Conservation (phyloP, 2,113 vertebrate species). For the Electrona antarctica region DNA sequence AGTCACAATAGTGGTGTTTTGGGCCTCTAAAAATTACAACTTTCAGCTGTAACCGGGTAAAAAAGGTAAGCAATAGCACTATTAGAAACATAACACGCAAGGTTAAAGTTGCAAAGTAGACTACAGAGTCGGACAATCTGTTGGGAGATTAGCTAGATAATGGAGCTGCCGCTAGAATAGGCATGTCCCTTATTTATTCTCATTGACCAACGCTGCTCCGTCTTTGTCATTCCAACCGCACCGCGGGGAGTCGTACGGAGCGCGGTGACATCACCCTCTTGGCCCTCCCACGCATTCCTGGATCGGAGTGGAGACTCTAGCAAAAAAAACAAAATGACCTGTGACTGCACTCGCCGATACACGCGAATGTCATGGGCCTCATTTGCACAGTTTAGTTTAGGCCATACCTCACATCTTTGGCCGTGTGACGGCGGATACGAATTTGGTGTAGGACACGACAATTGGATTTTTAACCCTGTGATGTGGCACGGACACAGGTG, state of each 20-base stretch:
- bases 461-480: too few relatives aligned
- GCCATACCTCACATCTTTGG: not conserved
- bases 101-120: too few relatives aligned
- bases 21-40: too few relatives aligned
- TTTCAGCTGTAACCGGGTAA: too few relatives aligned
- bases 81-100: too few relatives aligned
- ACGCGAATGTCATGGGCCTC: slow-evolving; percentile 47
- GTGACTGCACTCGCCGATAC: slow-evolving; percentile 27
- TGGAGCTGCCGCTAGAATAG: slow-evolving; percentile 14
- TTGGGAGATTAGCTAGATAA: too few relatives aligned
- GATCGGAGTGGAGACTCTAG: slow-evolving; percentile 41
- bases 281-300: slow-evolving; percentile 60
- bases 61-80: too few relatives aligned
- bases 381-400: slow-evolving; percentile 36
- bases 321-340: slow-evolving; percentile 51
- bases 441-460: too few relatives aligned
- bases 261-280: slow-evolving; percentile 59
- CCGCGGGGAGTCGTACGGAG: slow-evolving; percentile 28
- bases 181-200: slow-evolving; percentile 21
- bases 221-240: slow-evolving; percentile 38
- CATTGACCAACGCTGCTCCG: slow-evolving; percentile 17
- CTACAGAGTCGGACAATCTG: too few relatives aligned
- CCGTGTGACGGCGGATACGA: too few relatives aligned
- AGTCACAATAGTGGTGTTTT: too few relatives aligned
- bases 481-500: too few relatives aligned